Base-by-base conservation (phyloP, 2,797 vertebrate species). In the Sebastes trivittatus region DNA sequence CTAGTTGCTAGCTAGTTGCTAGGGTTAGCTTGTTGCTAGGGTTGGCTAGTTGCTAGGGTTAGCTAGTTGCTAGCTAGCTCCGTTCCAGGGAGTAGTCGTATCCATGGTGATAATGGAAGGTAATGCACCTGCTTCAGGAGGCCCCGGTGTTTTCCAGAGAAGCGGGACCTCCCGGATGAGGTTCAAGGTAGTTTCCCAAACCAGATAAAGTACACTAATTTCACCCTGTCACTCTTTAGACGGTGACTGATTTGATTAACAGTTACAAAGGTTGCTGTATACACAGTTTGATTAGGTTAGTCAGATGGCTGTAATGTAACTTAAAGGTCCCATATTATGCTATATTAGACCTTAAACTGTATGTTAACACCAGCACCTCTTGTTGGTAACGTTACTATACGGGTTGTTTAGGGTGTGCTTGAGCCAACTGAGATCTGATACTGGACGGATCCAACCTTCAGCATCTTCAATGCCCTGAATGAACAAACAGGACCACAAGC, bases 61-160 rank as follows among this genome's bases (percentile, higher is more conserved):
- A 3, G 30, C 8, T 32, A 32, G 3, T 32, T 32, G 30, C 30
- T 32, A 30, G 30, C 7, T 32, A 9, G 68, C 75, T 63, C 7
- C 6, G 11, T 14, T 66, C 83, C 91, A 81, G 76, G 29, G 2
- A 80, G 25, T 92, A 91, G 87, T 42, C 82, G 2, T 2, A 11
- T 52, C 7, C 78, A 0, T 7, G 1, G 7, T 7, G 1, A 27
- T 20, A 54, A 22, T 42, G 55, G 4, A 49, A 69, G 56, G 30
- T 11, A 42, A 29, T 72, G 67, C 87, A 88, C 81, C 74, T 89
- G 84, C 60, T 20, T 4, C 2, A 2, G n/a, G 46, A 63, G 30
- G 23, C 13, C 55, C 5, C 5, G 56, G 75, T 72, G 62, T 0
- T 78, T 78, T 13, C 79, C 32, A 1, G 5, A 77, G 5, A 34